A percentile compares a stretch with the other conserved stretches of the same genome.
Evolutionary conservation across 2,797 vertebrate genomes (phyloP).

Genomic region (Enteromius thamalakanensis): DNA sequence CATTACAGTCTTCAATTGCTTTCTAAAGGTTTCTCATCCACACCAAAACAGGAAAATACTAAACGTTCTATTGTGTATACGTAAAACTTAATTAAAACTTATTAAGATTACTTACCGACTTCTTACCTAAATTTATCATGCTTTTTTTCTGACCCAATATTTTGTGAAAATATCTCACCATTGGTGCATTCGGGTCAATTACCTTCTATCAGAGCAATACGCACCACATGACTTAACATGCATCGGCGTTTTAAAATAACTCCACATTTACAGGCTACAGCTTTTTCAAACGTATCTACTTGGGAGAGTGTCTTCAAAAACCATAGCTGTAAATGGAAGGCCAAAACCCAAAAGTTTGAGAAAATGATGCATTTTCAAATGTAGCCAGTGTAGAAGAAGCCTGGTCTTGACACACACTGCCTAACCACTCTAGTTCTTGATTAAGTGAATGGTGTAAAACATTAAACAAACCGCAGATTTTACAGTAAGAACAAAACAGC

Average conservation of each 20-base stretch:
- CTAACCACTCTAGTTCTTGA: constrained; percentile 36
- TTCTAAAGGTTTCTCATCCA: neutral
- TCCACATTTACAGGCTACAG: neutral
- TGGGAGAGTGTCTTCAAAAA: neutral
- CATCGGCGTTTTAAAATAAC: neutral
- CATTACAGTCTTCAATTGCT: neutral
- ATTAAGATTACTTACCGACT: neutral
- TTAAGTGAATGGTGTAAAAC: neutral
- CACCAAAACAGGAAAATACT: neutral
- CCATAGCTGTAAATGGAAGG: neutral
- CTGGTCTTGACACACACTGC: constrained; percentile 36
- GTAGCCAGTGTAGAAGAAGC: neutral
- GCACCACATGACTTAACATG: neutral
- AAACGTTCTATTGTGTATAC: neutral
- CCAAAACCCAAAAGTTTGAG: neutral
- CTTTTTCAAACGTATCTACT: neutral
- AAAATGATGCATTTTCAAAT: neutral
- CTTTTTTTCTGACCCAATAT: neutral
- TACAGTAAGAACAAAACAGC: neutral
- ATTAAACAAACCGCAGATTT: neutral
- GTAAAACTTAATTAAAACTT: neutral
- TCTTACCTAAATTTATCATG: neutral
- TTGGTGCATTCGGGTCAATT: neutral
- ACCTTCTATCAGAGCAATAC: neutral
- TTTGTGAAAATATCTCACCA: neutral